phyloP scores from a whole-genome alignment of 2,888 invertebrate genomes.

The Tenthredo mesomela region DNA sequence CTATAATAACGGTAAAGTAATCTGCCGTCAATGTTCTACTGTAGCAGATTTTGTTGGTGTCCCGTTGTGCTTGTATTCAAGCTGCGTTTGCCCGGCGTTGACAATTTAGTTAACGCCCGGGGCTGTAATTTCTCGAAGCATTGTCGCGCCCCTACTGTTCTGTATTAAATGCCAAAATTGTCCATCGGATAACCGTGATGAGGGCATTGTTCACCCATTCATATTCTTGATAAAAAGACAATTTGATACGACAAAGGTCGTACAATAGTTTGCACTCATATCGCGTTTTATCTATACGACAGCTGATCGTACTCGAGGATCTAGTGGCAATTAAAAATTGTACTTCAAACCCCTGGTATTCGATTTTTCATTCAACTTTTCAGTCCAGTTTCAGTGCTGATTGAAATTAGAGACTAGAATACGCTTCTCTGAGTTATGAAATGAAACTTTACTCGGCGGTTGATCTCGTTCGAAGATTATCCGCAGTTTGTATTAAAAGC shows the following conservation, averaged over 20 bases:
- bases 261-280: slow-evolving; percentile 25
- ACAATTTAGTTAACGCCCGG: slow-evolving; percentile 42
- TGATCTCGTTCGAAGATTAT: not conserved
- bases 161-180: slow-evolving; percentile 65
- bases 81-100: slow-evolving; percentile 35
- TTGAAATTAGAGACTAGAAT: not conserved
- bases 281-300: not conserved
- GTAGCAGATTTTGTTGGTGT: slow-evolving; percentile 17
- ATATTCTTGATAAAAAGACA: slow-evolving; percentile 22
- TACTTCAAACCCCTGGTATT: not conserved
- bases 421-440: not conserved
- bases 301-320: not conserved
- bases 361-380: not conserved
- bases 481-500: not conserved
- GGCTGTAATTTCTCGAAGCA: slow-evolving; percentile 43
- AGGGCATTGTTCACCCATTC: slow-evolving; percentile 64
- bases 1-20: slow-evolving; percentile 18
- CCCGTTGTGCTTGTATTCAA: not conserved
- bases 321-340: slow-evolving; percentile 40
- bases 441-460: not conserved
- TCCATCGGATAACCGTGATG: slow-evolving; percentile 67
- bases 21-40: slow-evolving; percentile 29
- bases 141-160: slow-evolving; percentile 41
- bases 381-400: not conserved
- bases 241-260: not conserved